Evolutionary conservation across 2,797 vertebrate species (phyloP).

Genomic region (Falco berigora): DNA sequence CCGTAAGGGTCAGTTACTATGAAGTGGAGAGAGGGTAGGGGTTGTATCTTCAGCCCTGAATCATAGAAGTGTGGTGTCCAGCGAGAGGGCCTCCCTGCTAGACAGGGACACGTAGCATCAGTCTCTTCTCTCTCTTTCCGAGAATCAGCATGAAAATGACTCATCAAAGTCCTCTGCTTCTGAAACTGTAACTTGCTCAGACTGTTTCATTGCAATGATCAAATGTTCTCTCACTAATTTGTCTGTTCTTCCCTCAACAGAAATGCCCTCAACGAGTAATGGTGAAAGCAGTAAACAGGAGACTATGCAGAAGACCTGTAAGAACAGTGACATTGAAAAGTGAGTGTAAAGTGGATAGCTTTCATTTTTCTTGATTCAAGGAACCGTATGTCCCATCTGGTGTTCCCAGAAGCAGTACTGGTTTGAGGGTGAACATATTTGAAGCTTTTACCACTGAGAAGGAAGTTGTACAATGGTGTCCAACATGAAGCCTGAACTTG

Average conservation of each 20-base stretch:
- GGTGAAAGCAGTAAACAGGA: conserved; percentile 96
- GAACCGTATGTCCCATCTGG: neutral
- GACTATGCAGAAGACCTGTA: conserved; percentile 86
- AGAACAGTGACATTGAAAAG: conserved; percentile 95
- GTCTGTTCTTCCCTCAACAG: conserved; percentile 68
- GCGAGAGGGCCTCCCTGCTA: neutral
- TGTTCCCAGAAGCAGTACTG: neutral
- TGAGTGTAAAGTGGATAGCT: conserved; percentile 71
- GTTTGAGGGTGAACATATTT: neutral
- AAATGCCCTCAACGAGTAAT: conserved; percentile 99
- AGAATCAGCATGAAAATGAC: neutral
- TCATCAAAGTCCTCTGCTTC: neutral
- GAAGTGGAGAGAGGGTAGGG: neutral
- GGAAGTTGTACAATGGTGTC: neutral
- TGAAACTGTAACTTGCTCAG: neutral
- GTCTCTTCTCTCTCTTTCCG: neutral
- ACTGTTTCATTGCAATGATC: neutral
- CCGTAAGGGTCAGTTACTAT: neutral
- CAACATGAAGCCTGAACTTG: neutral
- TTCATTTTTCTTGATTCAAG: neutral
- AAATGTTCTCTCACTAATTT: neutral
- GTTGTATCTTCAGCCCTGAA: neutral
- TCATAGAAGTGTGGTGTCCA: neutral
- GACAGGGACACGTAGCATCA: neutral
- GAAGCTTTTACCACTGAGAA: neutral